These are phyloP conservation scores for Macrobrachium rosenbergii DNA, from an alignment of 1,140 invertebrate species.

Conservation along the genomic window DNA sequence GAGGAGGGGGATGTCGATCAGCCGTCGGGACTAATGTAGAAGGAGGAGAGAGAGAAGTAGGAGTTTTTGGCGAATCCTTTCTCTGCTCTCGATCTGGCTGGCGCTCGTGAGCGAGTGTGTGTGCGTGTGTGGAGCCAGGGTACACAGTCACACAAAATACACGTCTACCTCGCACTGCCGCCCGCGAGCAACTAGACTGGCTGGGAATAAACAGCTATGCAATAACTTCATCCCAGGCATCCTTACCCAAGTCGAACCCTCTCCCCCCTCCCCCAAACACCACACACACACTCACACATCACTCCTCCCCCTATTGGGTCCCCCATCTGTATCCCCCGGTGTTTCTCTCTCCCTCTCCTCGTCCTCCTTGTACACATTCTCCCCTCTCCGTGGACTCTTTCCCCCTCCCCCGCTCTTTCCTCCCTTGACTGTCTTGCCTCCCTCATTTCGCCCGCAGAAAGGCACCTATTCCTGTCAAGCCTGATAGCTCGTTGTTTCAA, in stretches of 20 bases:
- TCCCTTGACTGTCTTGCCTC: slow-evolving; percentile 44
- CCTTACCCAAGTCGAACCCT: slow-evolving; percentile 35
- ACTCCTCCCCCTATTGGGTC: neutral
- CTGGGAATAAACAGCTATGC: slow-evolving; percentile 64
- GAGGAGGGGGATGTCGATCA: too few species aligned
- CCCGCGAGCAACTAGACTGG: slow-evolving; percentile 57
- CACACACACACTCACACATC: neutral
- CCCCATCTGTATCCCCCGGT: slow-evolving; percentile 1
- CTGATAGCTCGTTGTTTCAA: slow-evolving; percentile 38
- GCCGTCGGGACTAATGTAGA: too few species aligned
- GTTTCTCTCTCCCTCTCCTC: slow-evolving; percentile 6
- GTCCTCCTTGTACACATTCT: slow-evolving; percentile 10
- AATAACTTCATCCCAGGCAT: slow-evolving; percentile 63
- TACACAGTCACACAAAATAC: slow-evolving; percentile 19
- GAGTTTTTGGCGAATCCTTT: too few species aligned
- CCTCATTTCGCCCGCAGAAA: slow-evolving; percentile 57
- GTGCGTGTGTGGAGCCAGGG: slow-evolving; percentile 23
- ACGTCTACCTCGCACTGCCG: slow-evolving; percentile 53
- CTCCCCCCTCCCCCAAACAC: slow-evolving; percentile 3
- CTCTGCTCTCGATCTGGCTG: neutral
- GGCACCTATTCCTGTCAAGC: slow-evolving; percentile 59
- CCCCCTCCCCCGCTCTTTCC: slow-evolving; percentile 15
- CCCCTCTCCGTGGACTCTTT: slow-evolving; percentile 8
- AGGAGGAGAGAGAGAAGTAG: too few species aligned
- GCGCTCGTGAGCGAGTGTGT: neutral